Percentiles rank a stretch among this genome's conserved stretches.
Conservation (phyloP, 2,113 vertebrate species). For the Sturnira hondurensis region DNA sequence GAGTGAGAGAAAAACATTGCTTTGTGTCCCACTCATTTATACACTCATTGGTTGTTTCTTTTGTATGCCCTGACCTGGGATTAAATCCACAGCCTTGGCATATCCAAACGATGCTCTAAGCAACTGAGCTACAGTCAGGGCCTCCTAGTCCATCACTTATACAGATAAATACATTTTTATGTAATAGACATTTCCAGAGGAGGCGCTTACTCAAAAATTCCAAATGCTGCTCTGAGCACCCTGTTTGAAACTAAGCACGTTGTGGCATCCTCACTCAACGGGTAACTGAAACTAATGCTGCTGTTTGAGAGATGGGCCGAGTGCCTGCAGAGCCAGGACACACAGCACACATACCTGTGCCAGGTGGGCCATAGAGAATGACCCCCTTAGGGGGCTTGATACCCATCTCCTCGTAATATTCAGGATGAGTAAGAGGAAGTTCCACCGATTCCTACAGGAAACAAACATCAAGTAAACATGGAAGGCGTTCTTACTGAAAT, state of each 20-base stretch:
- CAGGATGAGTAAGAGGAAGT: conserved; percentile 97
- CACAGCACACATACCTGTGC: conserved; percentile 90
- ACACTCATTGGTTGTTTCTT: no score
- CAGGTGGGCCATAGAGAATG: conserved; percentile 95
- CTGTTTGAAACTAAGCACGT: neutral
- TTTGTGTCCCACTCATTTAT: no score
- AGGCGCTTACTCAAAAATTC: neutral
- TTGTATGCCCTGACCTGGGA: no score
- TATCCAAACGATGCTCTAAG: no score
- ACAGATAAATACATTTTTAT: neutral
- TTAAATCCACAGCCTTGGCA: no score
- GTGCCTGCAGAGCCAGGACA: neutral
- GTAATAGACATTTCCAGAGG: neutral
- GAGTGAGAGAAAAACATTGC: no score
- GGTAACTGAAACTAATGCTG: neutral
- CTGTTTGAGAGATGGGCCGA: neutral
- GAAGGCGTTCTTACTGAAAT: neutral
- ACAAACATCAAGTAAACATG: neutral
- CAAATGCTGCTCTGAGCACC: neutral
- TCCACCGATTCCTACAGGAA: conserved; percentile 94
- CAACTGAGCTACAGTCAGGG: no score
- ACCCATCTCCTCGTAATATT: conserved; percentile 99
- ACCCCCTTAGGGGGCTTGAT: conserved; percentile 99
- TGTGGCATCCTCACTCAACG: neutral
- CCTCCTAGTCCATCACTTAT: no score